Evolutionary conservation across 1,140 invertebrate genomes (phyloP).

Genomic region (Drosophila pseudoobscura): DNA sequence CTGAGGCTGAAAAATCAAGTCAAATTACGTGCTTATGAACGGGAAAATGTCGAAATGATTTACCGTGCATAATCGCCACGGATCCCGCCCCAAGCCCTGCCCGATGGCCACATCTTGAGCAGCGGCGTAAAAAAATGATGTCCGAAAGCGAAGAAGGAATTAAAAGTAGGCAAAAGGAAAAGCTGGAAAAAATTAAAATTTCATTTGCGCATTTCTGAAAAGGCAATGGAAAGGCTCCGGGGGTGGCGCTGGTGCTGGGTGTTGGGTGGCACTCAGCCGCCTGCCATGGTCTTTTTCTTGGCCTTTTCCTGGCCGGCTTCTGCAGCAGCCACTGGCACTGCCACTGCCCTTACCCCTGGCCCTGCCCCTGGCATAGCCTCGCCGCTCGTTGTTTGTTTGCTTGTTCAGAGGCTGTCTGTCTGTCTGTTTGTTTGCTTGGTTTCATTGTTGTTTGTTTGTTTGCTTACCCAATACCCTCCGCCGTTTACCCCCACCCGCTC

Average conservation of each 20-base stretch:
- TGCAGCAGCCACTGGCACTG: conserved; percentile 1
- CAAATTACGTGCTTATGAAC: conserved; percentile 82
- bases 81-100: conserved; percentile 26
- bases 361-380: conserved; percentile 5
- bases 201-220: conserved; percentile 56
- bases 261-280: neutral
- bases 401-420: conserved; percentile 44
- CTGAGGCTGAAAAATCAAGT: conserved; percentile 68
- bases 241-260: conserved; percentile 1
- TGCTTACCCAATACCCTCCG: conserved; percentile 51
- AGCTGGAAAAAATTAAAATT: conserved; percentile 65
- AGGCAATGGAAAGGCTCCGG: neutral
- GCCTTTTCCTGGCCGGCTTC: neutral
- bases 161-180: conserved; percentile 26
- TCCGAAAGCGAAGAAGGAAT: conserved; percentile 11
- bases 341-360: conserved; percentile 11
- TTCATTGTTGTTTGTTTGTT: conserved; percentile 75
- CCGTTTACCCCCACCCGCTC: neutral
- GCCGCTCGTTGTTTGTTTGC: conserved; percentile 50
- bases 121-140: conserved; percentile 4
- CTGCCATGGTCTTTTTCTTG: conserved; percentile 12
- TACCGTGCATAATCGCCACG: conserved; percentile 80
- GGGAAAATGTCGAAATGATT: conserved; percentile 83
- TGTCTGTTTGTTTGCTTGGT: conserved; percentile 69
- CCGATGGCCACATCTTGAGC: conserved; percentile 34